phyloP scores from a whole-genome alignment of 2,888 invertebrate genomes.

The Drosophila pseudotalamancana region DNA sequence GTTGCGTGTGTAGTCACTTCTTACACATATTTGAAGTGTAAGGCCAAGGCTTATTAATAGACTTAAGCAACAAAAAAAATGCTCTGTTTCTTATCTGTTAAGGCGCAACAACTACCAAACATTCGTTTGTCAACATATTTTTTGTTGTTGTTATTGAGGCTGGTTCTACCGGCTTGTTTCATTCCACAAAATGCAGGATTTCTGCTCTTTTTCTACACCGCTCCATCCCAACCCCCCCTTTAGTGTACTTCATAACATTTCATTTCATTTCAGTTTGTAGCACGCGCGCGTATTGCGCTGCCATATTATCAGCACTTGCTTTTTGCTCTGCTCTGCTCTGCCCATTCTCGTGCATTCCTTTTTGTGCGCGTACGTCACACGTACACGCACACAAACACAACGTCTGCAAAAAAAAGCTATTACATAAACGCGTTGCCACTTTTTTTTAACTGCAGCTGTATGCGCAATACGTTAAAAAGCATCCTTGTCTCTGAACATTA shows the following conservation, averaged over 20 bases:
- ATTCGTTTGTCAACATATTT: slow-evolving; percentile 50
- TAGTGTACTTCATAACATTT: slow-evolving; percentile 16
- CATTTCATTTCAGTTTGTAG: slow-evolving; percentile 33
- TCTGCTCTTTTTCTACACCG: slow-evolving; percentile 4
- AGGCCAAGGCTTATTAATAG: neutral
- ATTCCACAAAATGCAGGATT: slow-evolving; percentile 22
- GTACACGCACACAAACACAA: slow-evolving; percentile 49
- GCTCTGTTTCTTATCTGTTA: slow-evolving; percentile 6
- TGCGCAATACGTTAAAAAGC: slow-evolving; percentile 44
- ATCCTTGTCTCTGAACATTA: slow-evolving; percentile 40
- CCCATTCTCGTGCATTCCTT: slow-evolving; percentile 62
- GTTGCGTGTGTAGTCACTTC: neutral
- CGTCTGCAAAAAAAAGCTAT: slow-evolving; percentile 53
- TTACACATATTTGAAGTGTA: slow-evolving; percentile 2
- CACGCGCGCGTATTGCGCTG: slow-evolving; percentile 32
- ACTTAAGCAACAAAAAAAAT: slow-evolving; percentile 7
- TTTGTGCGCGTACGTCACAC: slow-evolving; percentile 68
- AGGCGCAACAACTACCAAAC: slow-evolving; percentile 63
- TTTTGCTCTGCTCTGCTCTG: slow-evolving; percentile 50
- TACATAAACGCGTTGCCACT: slow-evolving; percentile 73
- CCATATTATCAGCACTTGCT: slow-evolving; percentile 54
- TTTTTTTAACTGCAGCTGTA: slow-evolving; percentile 38
- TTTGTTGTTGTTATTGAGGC: slow-evolving; percentile 14
- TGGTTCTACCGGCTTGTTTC: slow-evolving; percentile 55
- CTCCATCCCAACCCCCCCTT: neutral